Evolutionary conservation across 2,888 invertebrate species (phyloP), one percentile per base, ranked within the genome.

Genomic region (Pilophorus perplexus): DNA sequence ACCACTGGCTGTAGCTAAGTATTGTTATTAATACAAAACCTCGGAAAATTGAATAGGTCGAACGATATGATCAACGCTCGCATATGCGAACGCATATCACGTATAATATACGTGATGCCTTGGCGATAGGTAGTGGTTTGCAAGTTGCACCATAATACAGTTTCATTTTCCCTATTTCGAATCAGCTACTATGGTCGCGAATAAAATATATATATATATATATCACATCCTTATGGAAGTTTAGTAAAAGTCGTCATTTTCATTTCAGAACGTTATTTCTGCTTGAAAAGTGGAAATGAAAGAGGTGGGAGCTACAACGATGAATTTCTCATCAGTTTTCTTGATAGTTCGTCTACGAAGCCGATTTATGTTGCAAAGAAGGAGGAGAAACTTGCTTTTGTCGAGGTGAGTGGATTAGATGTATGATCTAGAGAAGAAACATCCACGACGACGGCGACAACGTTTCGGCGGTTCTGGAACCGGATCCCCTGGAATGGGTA

Each of bases 241-340:
- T 5, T 42, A 42, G 5, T n/a, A 6, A 10, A 14, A 6, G 12
- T 42, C 5, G n/a, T 6, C 16, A 20, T 16, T 3, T 38, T 12
- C 12, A n/a, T 55, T 55, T 20, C 25, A 59, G 59, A 42, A 16
- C 38, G 59, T 16, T 59, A 40, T 14, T 59, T 59, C 18, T 40
- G 40, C 10, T 20, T 59, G 16, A 22, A 40, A 3, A 14, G 12
- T 10, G 42, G 23, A 23, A 23, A 14, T 10, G 22, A 6, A 10
- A 12, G 12, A 20, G 48, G 48, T 25, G 27, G 22, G 12, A 23
- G 28, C 28, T 8, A 28, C 23, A 46, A 44, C 16, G 20, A 62
- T 12, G 46, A 33, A 4, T 14, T 22, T 2, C 44, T 62, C 37
- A 46, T 27, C 46, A 27, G 18, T 28, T 62, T 62, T 28, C 22